Evolutionary conservation across 2,888 invertebrate species (phyloP).

Genomic region (Tachystola acroxantha): DNA sequence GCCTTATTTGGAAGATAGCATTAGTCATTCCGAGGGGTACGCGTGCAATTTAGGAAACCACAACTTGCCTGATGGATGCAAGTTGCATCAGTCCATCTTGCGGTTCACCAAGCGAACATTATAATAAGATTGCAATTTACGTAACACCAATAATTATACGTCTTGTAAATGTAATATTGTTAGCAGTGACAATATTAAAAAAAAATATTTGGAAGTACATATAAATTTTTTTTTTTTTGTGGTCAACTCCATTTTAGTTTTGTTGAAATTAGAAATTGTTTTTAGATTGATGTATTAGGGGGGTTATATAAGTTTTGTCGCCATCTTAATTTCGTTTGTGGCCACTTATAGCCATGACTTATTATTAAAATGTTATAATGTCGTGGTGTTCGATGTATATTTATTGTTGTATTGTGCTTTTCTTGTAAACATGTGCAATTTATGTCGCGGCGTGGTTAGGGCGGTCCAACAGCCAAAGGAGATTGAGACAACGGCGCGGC

Average conservation of each 20-base stretch:
- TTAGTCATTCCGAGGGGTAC: too few species aligned
- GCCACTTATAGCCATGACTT: not conserved
- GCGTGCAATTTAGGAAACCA: too few species aligned
- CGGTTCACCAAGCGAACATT: too few species aligned
- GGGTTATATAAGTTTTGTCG: constrained; percentile 1
- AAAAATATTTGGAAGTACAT: too few species aligned
- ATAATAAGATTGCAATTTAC: not conserved
- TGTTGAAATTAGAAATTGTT: too few species aligned
- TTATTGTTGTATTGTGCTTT: constrained; percentile 6
- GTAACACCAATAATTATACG: not conserved
- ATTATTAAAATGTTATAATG: too few species aligned
- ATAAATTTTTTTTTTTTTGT: too few species aligned
- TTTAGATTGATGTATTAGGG: constrained; percentile 1
- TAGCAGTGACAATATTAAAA: too few species aligned
- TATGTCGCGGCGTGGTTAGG: constrained; percentile 13
- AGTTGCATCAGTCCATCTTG: not conserved
- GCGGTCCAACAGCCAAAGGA: constrained; percentile 13
- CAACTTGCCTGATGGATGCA: not conserved
- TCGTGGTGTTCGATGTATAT: constrained; percentile 3
- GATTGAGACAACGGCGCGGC: constrained; percentile 28
- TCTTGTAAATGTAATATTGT: not conserved
- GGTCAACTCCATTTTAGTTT: too few species aligned
- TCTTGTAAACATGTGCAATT: constrained; percentile 10
- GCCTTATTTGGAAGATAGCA: too few species aligned
- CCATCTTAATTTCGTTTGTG: not conserved